Conservation (phyloP, 30 jellyfish, hydroid and myxozoan species). For the Hydra vulgaris region DNA sequence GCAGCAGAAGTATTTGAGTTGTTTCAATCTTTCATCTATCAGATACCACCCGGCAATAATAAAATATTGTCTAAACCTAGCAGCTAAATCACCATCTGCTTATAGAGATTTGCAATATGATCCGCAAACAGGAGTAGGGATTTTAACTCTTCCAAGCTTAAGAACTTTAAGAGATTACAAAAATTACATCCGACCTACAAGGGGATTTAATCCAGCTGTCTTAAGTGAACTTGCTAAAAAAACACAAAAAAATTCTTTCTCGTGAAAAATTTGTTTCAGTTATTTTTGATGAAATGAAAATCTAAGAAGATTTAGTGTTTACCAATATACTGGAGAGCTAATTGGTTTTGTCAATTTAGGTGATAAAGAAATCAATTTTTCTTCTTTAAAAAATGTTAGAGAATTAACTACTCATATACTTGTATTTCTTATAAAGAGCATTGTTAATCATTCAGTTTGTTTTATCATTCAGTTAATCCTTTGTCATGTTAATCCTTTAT, state of each 20-base stretch:
- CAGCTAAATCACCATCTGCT: conserved; percentile 1
- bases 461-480: too few species aligned
- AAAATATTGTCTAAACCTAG: conserved; percentile 22
- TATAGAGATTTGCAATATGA: conserved; percentile 19
- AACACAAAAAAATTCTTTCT: conserved; percentile 1
- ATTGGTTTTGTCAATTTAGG: conserved; percentile 27
- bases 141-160: conserved; percentile 20
- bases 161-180: conserved; percentile 15
- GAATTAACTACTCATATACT: conserved; percentile 38
- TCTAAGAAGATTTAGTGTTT: conserved; percentile 31
- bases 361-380: too few species aligned
- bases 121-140: conserved; percentile 28
- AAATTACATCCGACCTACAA: conserved; percentile 12
- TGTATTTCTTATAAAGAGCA: conserved; percentile 29
- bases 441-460: too few species aligned
- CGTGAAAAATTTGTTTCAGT: conserved; percentile 14
- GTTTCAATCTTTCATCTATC: too few species aligned
- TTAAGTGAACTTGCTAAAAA: too few species aligned
- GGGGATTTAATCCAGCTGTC: too few species aligned
- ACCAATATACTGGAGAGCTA: conserved; percentile 31
- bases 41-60: conserved; percentile 46
- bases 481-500: too few species aligned
- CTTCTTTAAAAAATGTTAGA: conserved; percentile 14
- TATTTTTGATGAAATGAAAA: background rate
- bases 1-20: too few species aligned